phyloP scores from a whole-genome alignment of 2,113 vertebrate genomes.

The Xiphias gladius region DNA sequence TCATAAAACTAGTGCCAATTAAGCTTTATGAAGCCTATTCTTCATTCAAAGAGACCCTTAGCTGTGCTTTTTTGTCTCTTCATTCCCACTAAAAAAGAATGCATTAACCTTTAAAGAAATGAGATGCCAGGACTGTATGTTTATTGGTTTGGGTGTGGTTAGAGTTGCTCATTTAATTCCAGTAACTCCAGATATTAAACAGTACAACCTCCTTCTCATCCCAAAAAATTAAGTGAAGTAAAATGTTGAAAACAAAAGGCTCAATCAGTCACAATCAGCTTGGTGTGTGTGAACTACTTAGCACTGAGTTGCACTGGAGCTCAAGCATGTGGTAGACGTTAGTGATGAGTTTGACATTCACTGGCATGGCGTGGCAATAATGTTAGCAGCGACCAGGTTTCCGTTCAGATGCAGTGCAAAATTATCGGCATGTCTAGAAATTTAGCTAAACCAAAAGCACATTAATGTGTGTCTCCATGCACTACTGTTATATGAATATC shows the following conservation, averaged over 20 bases:
- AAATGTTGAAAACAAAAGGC: neutral
- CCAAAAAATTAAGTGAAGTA: neutral
- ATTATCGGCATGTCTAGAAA: neutral
- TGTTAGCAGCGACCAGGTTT: too few species aligned
- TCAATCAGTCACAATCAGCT: neutral
- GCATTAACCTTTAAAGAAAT: slow-evolving; percentile 63
- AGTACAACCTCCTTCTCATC: neutral
- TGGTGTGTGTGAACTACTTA: neutral
- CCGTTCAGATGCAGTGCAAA: too few species aligned
- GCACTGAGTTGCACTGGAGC: neutral
- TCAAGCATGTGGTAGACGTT: neutral
- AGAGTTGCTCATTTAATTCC: neutral
- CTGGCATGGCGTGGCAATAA: neutral
- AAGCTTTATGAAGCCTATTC: slow-evolving; percentile 4
- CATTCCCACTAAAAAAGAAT: slow-evolving; percentile 47
- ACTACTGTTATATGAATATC: neutral
- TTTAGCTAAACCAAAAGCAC: neutral
- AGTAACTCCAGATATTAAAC: neutral
- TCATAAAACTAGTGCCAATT: slow-evolving; percentile 8
- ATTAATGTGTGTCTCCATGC: neutral
- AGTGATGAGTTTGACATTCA: neutral
- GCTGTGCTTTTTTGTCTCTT: neutral
- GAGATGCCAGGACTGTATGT: slow-evolving; percentile 14
- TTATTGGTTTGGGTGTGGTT: neutral
- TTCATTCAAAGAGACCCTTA: neutral